Conservation (phyloP, 2,797 vertebrate species). For the Hypotaenidia philippensis region DNA sequence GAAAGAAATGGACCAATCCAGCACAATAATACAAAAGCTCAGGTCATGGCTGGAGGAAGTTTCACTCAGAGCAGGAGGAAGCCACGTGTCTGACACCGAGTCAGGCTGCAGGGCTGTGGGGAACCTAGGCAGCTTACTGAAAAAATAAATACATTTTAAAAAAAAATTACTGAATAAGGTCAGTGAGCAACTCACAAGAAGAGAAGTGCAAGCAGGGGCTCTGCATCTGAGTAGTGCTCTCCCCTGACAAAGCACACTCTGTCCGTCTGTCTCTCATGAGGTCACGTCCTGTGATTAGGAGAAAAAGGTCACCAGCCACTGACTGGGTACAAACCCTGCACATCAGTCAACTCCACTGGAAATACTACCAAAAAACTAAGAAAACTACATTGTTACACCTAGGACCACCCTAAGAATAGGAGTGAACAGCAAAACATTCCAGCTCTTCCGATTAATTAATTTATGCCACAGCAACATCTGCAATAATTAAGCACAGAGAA, state of each 20-base stretch:
- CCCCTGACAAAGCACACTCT: neutral
- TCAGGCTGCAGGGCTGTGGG: neutral
- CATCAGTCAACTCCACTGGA: neutral
- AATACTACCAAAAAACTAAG: neutral
- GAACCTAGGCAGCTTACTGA: neutral
- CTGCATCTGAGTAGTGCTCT: neutral
- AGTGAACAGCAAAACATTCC: neutral
- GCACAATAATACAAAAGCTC: neutral
- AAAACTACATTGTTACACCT: neutral
- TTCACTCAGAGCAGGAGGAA: neutral
- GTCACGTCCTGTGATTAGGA: neutral
- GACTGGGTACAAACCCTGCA: neutral
- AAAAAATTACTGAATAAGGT: neutral
- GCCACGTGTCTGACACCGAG: neutral
- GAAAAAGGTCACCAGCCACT: neutral
- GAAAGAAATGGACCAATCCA: neutral
- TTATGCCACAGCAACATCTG: neutral
- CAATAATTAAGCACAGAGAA: neutral
- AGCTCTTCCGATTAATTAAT: neutral
- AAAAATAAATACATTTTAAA: too few relatives aligned
- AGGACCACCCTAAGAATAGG: neutral
- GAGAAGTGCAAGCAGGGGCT: neutral
- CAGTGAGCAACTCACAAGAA: neutral
- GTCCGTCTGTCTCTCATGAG: neutral
- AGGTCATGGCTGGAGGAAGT: neutral